Conservation (phyloP, 2,113 vertebrate genomes). For the Calidris pygmaea region DNA sequence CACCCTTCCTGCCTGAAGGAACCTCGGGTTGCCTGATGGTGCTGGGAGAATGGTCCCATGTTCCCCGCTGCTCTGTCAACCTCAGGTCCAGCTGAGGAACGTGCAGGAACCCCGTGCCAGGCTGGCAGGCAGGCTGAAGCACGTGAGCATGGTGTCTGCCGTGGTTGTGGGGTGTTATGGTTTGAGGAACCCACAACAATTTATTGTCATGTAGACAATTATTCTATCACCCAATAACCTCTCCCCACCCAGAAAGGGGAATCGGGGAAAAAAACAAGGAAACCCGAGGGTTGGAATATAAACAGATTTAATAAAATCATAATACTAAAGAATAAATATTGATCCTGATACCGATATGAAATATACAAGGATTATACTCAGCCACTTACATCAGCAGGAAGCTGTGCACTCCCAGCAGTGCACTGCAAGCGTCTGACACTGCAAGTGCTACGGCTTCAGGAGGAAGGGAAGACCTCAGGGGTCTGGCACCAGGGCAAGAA, state of each 20-base stretch:
- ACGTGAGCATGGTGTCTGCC: accelerated
- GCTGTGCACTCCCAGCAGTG: background rate
- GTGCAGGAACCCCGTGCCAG: accelerated
- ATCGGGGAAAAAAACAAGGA: background rate
- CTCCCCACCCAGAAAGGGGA: background rate
- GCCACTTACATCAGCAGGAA: background rate
- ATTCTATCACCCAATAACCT: background rate
- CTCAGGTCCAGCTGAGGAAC: background rate
- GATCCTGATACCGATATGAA: background rate
- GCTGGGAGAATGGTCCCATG: accelerated
- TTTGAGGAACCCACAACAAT: background rate
- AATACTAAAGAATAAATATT: background rate
- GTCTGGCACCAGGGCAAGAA: background rate
- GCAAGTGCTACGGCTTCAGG: background rate
- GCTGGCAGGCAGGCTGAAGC: background rate
- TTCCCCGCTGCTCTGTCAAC: background rate
- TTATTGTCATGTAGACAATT: background rate
- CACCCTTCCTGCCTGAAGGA: background rate
- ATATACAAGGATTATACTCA: background rate
- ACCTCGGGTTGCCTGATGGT: accelerated
- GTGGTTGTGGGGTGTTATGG: background rate
- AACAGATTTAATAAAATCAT: background rate
- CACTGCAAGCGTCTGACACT: background rate
- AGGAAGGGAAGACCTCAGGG: background rate
- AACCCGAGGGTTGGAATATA: background rate